Conservation (phyloP, 1,140 invertebrate species). For the Anoplophora glabripennis region DNA sequence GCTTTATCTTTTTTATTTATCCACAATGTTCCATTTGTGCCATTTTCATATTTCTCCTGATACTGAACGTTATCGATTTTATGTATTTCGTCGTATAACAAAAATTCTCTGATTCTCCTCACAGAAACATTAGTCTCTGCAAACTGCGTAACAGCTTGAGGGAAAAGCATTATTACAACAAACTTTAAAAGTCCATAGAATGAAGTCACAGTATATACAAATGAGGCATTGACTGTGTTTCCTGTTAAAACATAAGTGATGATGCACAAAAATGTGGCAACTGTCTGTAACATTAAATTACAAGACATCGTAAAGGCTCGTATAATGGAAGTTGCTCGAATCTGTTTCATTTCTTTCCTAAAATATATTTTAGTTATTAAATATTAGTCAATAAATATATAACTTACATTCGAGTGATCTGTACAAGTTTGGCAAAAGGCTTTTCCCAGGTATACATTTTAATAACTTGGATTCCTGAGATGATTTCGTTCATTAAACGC, state of each 20-base stretch:
- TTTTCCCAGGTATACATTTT: constrained; percentile 92
- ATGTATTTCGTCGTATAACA: constrained; percentile 62
- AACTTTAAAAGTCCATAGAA: constrained; percentile 70
- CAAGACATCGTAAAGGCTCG: constrained; percentile 72
- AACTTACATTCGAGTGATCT: constrained; percentile 61
- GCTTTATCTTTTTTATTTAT: constrained; percentile 24
- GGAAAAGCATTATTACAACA: constrained; percentile 72
- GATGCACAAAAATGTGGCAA: constrained; percentile 75
- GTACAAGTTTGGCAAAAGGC: constrained; percentile 70
- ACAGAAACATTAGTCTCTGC: constrained; percentile 69
- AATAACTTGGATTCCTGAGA: constrained; percentile 69
- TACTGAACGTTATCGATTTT: no score
- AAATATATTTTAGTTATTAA: constrained; percentile 7
- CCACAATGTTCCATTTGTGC: background rate
- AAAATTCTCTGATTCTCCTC: constrained; percentile 64
- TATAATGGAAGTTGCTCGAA: constrained; percentile 52
- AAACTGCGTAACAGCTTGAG: constrained; percentile 58
- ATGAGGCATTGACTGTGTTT: constrained; percentile 66
- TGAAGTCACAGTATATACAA: constrained; percentile 69
- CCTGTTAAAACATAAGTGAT: constrained; percentile 72
- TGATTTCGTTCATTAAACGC: constrained; percentile 76
- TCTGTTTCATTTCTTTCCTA: constrained; percentile 43
- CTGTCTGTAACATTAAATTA: constrained; percentile 68
- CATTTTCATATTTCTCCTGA: no score
- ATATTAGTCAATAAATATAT: background rate